These are phyloP conservation scores for Nesogale talazaci DNA, from an alignment of 2,113 vertebrate species.

Conservation along the genomic window DNA sequence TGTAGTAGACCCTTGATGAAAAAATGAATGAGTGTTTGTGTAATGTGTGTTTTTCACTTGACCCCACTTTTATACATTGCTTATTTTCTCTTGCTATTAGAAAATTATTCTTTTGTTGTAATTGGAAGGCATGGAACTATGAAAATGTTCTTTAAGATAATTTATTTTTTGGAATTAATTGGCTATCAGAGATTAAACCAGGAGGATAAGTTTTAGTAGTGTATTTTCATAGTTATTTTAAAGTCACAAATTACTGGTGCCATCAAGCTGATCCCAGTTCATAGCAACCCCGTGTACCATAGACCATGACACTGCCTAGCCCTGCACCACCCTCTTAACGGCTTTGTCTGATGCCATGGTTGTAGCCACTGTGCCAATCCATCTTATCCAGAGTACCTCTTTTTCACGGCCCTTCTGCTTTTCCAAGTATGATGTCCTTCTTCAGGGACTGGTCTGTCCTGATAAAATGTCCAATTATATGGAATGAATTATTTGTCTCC, in stretches of 20 bases:
- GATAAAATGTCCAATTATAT: too few relatives aligned
- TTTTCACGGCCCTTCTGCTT: too few relatives aligned
- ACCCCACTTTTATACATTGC: background rate
- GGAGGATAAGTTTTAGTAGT: background rate
- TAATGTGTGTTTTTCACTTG: background rate
- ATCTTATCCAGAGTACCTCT: too few relatives aligned
- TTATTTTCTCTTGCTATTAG: background rate
- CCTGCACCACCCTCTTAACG: too few relatives aligned
- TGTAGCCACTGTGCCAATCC: too few relatives aligned
- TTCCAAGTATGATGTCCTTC: too few relatives aligned
- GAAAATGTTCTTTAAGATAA: constrained; percentile 28
- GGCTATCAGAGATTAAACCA: background rate
- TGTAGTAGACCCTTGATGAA: background rate
- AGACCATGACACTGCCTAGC: too few relatives aligned
- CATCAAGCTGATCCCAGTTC: too few relatives aligned
- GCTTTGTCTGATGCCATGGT: too few relatives aligned
- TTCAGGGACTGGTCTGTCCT: too few relatives aligned
- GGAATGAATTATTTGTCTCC: too few relatives aligned
- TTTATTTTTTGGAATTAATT: background rate
- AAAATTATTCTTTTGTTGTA: constrained; percentile 8
- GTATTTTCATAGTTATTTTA: constrained; percentile 26
- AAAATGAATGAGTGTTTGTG: background rate
- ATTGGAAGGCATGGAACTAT: background rate
- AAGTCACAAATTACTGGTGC: background rate
- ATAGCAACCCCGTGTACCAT: too few relatives aligned